Evolutionary conservation across 1,140 invertebrate genomes (phyloP).

Genomic region (Hormaphis cornu): DNA sequence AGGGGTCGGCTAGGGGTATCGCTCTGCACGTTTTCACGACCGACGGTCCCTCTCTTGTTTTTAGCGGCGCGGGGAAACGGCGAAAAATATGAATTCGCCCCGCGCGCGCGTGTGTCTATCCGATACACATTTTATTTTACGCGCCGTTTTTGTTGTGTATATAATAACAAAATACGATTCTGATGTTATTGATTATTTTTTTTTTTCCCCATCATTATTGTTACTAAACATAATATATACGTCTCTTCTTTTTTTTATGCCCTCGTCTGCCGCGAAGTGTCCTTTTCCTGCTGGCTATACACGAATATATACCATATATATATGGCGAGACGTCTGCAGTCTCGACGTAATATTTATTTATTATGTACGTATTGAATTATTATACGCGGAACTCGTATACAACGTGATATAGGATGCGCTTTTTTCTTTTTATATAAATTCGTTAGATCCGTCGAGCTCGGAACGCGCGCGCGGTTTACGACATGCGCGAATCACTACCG

Average conservation of each 20-base stretch:
- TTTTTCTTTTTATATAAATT: too few species aligned
- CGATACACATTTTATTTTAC: background rate
- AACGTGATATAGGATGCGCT: too few species aligned
- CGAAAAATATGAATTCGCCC: conserved; percentile 13
- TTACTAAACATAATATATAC: background rate
- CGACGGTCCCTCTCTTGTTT: conserved; percentile 21
- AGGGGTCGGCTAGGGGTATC: background rate
- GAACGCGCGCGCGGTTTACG: too few species aligned
- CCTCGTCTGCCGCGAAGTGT: background rate
- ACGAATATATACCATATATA: too few species aligned
- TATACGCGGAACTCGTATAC: too few species aligned
- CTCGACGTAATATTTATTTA: background rate
- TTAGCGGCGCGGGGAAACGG: conserved; percentile 15
- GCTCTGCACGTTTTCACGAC: conserved; percentile 14
- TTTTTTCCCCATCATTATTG: background rate
- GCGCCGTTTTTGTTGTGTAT: background rate
- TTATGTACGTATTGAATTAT: too few species aligned
- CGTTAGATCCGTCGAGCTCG: too few species aligned
- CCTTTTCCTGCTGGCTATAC: background rate
- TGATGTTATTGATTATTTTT: conserved; percentile 17
- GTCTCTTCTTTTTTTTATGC: too few species aligned
- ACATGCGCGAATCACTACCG: too few species aligned
- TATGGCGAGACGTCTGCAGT: background rate
- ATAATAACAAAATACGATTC: background rate
- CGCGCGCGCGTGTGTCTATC: background rate